Conservation (phyloP, 2,888 invertebrate genomes). For the Antheraea assamensis region DNA sequence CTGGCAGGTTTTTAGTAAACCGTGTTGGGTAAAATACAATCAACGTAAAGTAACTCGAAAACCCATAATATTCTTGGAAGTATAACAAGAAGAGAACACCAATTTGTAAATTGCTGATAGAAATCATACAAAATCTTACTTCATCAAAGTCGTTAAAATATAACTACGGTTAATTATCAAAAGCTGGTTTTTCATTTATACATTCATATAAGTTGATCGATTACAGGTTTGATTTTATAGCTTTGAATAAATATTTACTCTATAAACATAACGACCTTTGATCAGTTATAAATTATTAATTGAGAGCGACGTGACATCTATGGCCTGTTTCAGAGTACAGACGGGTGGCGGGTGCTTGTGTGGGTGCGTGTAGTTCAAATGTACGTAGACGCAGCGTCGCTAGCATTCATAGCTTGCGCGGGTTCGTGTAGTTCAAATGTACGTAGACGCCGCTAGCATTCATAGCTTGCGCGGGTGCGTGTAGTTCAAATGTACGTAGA, state of each 20-base stretch:
- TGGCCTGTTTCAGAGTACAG: too few relatives aligned
- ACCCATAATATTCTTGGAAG: not conserved
- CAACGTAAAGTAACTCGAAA: not conserved
- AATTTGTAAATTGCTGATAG: not conserved
- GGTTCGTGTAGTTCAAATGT: too few relatives aligned
- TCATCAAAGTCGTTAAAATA: not conserved
- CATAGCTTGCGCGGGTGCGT: too few relatives aligned
- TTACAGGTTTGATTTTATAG: conserved; percentile 6
- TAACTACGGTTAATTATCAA: not conserved
- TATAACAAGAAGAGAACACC: not conserved
- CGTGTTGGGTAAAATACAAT: not conserved
- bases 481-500: too few relatives aligned
- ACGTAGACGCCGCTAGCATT: too few relatives aligned
- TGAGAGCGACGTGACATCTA: not conserved
- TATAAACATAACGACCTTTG: not conserved
- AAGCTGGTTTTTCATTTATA: not conserved
- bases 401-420: too few relatives aligned
- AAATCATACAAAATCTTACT: not conserved
- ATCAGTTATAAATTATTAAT: not conserved
- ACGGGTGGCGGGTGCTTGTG: too few relatives aligned
- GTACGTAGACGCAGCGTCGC: too few relatives aligned
- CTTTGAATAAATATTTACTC: not conserved
- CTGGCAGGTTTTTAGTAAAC: not conserved
- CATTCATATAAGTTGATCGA: not conserved
- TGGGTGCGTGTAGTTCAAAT: too few relatives aligned